Conservation (phyloP, 1,140 invertebrate species). For the Amyelois transitella region DNA sequence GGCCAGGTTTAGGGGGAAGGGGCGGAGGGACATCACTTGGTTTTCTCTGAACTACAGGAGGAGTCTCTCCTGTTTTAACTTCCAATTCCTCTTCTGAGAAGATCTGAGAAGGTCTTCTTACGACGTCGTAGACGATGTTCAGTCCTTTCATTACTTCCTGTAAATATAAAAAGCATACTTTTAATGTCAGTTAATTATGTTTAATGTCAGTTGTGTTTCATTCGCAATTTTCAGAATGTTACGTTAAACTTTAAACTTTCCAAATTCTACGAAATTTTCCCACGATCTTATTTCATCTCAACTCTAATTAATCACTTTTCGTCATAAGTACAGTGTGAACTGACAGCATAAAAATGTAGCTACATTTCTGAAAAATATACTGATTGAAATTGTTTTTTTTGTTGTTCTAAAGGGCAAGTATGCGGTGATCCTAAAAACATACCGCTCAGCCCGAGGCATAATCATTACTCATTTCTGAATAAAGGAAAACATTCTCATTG, state of each 20-base stretch:
- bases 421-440: conserved; percentile 12
- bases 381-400: background rate
- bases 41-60: conserved; percentile 42
- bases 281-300: too few species aligned
- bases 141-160: conserved; percentile 88
- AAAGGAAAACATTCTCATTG: conserved; percentile 31
- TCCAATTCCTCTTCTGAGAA: conserved; percentile 72
- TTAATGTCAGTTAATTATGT: background rate
- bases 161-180: conserved; percentile 37
- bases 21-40: conserved; percentile 56
- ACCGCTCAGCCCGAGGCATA: conserved; percentile 26
- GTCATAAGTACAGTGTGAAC: too few species aligned
- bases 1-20: conserved; percentile 57
- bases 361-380: too few species aligned
- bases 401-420: background rate
- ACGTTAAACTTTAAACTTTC: too few species aligned
- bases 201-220: too few species aligned
- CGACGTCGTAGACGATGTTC: conserved; percentile 85
- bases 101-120: conserved; percentile 82
- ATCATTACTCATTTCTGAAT: conserved; percentile 45
- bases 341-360: too few species aligned
- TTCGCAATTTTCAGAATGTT: too few species aligned
- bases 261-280: too few species aligned
- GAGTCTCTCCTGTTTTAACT: conserved; percentile 12
- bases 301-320: too few species aligned